These are phyloP conservation scores for Salarias fasciatus DNA, from an alignment of 2,797 vertebrate species.

Conservation along the genomic window DNA sequence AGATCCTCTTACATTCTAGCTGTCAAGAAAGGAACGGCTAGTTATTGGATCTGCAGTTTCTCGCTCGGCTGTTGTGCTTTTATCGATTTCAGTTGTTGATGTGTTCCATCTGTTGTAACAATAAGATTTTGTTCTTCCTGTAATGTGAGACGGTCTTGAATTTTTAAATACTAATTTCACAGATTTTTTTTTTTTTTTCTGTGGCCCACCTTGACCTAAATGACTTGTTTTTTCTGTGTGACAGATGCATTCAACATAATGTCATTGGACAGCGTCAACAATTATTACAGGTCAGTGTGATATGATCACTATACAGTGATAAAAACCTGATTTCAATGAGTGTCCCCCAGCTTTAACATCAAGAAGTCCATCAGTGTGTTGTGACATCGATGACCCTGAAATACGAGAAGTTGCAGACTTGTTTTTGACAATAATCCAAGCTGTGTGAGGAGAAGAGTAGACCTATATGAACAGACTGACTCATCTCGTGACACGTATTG, in stretches of 20 bases:
- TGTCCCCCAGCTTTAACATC: not conserved
- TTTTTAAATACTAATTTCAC: not conserved
- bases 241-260: slow-evolving; percentile 96
- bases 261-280: slow-evolving; percentile 87
- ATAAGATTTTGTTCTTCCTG: slow-evolving; percentile 1
- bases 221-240: slow-evolving; percentile 11
- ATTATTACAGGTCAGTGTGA: slow-evolving; percentile 94
- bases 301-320: not conserved
- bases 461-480: slow-evolving; percentile 16
- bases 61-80: slow-evolving; percentile 5
- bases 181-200: slow-evolving; percentile 23
- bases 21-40: slow-evolving; percentile 17
- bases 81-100: slow-evolving; percentile 20
- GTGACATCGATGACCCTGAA: slow-evolving; percentile 24
- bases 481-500: slow-evolving; percentile 31
- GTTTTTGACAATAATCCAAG: slow-evolving; percentile 44
- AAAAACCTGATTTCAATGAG: not conserved
- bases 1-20: slow-evolving; percentile 44
- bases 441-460: slow-evolving; percentile 53
- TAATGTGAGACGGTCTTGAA: slow-evolving; percentile 9
- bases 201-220: too few relatives aligned
- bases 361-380: slow-evolving; percentile 18
- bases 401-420: slow-evolving; percentile 36
- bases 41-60: slow-evolving; percentile 18
- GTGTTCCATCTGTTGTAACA: slow-evolving; percentile 6